Base-by-base conservation (phyloP, 2,888 invertebrate species). In the Plagiodera versicolora region DNA sequence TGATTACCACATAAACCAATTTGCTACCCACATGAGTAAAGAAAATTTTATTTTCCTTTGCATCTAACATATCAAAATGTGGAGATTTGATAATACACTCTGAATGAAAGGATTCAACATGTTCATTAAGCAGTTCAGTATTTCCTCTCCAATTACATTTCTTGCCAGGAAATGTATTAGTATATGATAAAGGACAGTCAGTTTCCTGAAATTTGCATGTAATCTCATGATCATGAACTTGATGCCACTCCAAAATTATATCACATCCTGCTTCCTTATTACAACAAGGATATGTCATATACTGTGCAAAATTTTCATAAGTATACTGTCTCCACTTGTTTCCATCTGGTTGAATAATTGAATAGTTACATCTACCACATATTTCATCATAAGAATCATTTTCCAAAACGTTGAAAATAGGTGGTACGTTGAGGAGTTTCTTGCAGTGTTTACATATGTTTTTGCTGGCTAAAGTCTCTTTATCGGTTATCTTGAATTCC, bases 231-330 rank as follows among this genome's bases (percentile, higher is more conserved):
- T 60, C 47, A 28, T 56, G 17, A 11, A 67, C 60, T 16, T 65
- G 45, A n/a, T 62, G 58, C 61, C 66, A 69, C 24, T 58, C 57
- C 16, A 70, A 35, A 48, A 67, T 32, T 14, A 50, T 49, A 1
- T 56, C 24, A 54, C 72, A 72, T 6, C 72, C 72, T 48, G 50
- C 61, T 16, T 59, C 48, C 48, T 69, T 67, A 50, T 68, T 67
- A 1, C 56, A 46, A 32, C 72, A 72, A 30, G 72, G 70, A 64
- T 64, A 71, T 10, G 60, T 66, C 18, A 70, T n/a, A 14, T 58
- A 56, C 46, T 64, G 57, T 8, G 67, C 64, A 10, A 69, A 54
- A 11, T 58, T 63, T 55, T 72, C 72, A 39, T 67, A 71, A 5
- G 60, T 59, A 9, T 61, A 55, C 32, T 71, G 70, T 16, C 67